Conservation (phyloP, 2,113 vertebrate genomes). For the Nasalis larvatus region DNA sequence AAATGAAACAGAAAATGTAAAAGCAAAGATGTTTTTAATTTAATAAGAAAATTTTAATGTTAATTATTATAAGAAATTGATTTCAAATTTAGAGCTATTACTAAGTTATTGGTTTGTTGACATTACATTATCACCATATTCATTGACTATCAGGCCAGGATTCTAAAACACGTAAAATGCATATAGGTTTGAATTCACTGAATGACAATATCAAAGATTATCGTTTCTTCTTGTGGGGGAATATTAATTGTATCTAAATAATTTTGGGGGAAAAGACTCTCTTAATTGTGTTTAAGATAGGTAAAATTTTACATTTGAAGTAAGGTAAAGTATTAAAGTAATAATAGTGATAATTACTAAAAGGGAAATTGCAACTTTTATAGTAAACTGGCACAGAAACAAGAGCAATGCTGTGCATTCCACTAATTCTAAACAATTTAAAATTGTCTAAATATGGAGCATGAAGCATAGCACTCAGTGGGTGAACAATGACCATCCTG, state of each 20-base stretch:
- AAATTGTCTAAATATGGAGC: not conserved
- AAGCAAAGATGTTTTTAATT: not conserved
- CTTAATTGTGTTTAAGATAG: not conserved
- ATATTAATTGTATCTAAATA: constrained; percentile 9
- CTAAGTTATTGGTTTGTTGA: not conserved
- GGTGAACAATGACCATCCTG: not conserved
- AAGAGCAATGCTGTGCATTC: not conserved
- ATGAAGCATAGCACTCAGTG: not conserved
- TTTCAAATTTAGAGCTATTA: not conserved
- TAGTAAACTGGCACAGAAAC: not conserved
- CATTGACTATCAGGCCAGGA: not conserved
- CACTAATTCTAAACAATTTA: not conserved
- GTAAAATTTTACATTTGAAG: not conserved
- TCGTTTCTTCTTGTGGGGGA: not conserved
- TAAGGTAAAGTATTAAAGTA: not conserved
- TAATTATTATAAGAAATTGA: not conserved
- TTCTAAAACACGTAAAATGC: not conserved
- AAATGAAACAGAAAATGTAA: not conserved
- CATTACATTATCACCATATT: not conserved
- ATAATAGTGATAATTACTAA: not conserved
- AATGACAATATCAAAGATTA: not conserved
- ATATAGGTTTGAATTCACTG: not conserved
- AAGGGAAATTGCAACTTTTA: not conserved
- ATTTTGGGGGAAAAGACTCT: not conserved
- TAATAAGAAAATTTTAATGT: not conserved